Conservation (phyloP, 2,888 invertebrate genomes). For the Hirudinaria manillensis region DNA sequence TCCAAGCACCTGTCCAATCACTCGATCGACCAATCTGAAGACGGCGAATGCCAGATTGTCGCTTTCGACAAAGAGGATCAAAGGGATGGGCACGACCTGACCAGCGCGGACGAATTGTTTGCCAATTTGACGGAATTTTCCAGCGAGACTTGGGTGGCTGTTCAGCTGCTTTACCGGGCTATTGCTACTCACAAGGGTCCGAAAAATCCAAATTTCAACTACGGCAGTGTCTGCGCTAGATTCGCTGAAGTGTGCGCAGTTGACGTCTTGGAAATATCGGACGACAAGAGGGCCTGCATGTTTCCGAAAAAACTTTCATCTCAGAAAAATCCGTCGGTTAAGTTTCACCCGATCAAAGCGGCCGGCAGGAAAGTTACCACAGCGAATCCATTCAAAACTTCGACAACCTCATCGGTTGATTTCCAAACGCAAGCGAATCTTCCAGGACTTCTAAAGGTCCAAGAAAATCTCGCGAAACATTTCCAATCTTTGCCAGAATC, state of each 20-base stretch:
- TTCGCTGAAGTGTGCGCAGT: constrained; percentile 39
- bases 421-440: neutral
- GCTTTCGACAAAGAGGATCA: neutral
- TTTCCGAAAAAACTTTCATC: neutral
- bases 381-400: neutral
- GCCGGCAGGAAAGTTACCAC: neutral
- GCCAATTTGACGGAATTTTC: neutral
- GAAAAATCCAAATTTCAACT: constrained; percentile 30
- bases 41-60: neutral
- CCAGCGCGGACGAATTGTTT: neutral
- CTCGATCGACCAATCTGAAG: neutral
- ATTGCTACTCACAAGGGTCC: constrained; percentile 27
- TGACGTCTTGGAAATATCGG: constrained; percentile 37
- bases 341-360: neutral
- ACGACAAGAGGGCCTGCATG: constrained; percentile 14
- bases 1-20: neutral
- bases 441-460: too few species aligned
- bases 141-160: constrained; percentile 13
- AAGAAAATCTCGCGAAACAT: too few species aligned
- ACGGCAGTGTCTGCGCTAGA: constrained; percentile 40
- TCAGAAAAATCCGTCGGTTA: neutral
- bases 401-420: neutral
- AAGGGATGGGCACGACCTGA: neutral
- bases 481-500: neutral
- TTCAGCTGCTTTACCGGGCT: constrained; percentile 24